Evolutionary conservation across 2,888 invertebrate genomes (phyloP), one percentile per base, ranked within the genome.

Genomic region (Eulithis prunata): DNA sequence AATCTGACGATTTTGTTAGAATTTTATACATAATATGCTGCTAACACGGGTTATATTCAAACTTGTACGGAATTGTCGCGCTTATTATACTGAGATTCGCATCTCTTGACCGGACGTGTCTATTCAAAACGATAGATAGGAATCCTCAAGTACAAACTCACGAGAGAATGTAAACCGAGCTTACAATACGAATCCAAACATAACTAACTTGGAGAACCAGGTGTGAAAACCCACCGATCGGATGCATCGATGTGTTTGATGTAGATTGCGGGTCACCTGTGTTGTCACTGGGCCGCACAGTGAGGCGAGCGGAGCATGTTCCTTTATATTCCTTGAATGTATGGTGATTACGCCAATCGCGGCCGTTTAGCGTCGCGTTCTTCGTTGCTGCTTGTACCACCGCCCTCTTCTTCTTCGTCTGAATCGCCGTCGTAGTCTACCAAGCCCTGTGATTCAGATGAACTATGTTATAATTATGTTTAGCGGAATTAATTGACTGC

Each of bases 351-450:
- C 95, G 96, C 96, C 78, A 96, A 94, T 72, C 96, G 94, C 85
- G 96, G 95, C 84, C 96, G 94, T 89, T 97, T 97, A 71, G 95
- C 94, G 80, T 95, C 94, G 62, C 95, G 95, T 83, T 91, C 90
- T 58, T 88, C 89, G 58, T 72, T 70, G 56, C 76, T 75, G 53
- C 78, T 75, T 13, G 76, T 71, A 21, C 78, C 79, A n/a, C 83
- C 79, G 7, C 84, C 81, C 47, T 97, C 97, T 68, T 98, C 98
- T 67, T 98, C 98, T 81, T 99, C 99, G 81, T 99, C 99, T 0
- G 98, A 99, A 90, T 99, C 99, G 64, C 98, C 99, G 86, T 99
- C 99, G 83, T 99, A 99, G 90, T 99, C 99, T 71, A 99, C 99
- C 82, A 99, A 94, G 76, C 98, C 97, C 97, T 97, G 86, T 36